Percentiles rank a stretch among this genome's conserved stretches.
Evolutionary conservation across 2,888 invertebrate species (phyloP).

Genomic region (Coenonympha glycerion): DNA sequence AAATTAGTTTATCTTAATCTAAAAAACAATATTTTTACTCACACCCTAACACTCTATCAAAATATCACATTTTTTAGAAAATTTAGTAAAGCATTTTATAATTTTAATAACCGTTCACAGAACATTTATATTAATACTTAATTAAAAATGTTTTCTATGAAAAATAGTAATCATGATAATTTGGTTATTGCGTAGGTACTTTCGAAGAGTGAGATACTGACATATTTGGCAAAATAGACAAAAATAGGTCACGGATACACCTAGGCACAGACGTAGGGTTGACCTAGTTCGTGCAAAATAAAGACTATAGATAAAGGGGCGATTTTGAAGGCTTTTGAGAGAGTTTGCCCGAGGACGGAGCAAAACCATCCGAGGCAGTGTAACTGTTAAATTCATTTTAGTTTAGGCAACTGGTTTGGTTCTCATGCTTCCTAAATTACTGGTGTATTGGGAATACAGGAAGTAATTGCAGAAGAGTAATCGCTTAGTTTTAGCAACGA

Average conservation of each 20-base stretch:
- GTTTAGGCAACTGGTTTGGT: background rate
- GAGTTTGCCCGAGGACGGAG: constrained; percentile 3
- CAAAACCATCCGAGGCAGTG: background rate
- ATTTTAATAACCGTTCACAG: too few species aligned
- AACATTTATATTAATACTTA: too few species aligned
- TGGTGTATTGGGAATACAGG: background rate
- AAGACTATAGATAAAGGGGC: constrained; percentile 19
- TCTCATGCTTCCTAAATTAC: background rate
- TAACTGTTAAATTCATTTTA: background rate
- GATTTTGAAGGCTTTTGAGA: constrained; percentile 17
- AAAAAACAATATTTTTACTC: too few species aligned
- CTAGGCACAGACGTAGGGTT: constrained; percentile 22
- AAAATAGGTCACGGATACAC: constrained; percentile 23
- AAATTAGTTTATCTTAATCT: too few species aligned
- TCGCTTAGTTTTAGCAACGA: too few species aligned
- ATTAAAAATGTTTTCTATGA: background rate
- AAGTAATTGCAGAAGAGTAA: too few species aligned
- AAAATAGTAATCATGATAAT: constrained; percentile 12
- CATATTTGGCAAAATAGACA: constrained; percentile 23
- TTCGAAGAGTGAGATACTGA: constrained; percentile 21
- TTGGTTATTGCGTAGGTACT: constrained; percentile 18
- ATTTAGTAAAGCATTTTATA: too few species aligned
- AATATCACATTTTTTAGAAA: too few species aligned
- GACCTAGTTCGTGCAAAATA: constrained; percentile 25
- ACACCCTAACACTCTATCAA: too few species aligned